These are phyloP conservation scores for Volucella inanis DNA, from an alignment of 2,888 invertebrate genomes.

Conservation along the genomic window DNA sequence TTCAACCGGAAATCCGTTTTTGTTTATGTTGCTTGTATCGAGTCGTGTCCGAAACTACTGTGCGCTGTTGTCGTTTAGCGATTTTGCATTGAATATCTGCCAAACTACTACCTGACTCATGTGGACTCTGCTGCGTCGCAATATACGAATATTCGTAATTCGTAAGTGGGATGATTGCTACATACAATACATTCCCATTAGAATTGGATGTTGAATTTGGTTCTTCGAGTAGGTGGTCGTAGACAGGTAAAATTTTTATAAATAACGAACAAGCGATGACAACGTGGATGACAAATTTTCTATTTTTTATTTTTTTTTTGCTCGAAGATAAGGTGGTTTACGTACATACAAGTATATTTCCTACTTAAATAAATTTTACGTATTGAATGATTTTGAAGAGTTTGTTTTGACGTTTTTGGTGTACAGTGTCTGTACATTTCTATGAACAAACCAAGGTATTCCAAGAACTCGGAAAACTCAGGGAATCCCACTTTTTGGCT, in stretches of 20 bases:
- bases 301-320: not conserved
- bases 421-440: too few relatives aligned
- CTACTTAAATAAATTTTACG: too few relatives aligned
- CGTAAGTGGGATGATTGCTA: conserved; percentile 29
- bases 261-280: conserved; percentile 51
- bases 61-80: conserved; percentile 6
- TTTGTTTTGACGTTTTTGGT: too few relatives aligned
- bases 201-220: conserved; percentile 44
- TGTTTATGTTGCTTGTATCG: not conserved
- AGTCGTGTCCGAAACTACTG: not conserved
- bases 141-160: not conserved
- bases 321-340: not conserved
- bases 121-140: conserved; percentile 41
- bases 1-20: conserved; percentile 40
- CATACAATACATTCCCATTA: conserved; percentile 38
- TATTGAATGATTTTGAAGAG: too few relatives aligned
- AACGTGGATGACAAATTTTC: conserved; percentile 37
- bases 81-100: conserved; percentile 65
- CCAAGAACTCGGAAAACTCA: too few relatives aligned
- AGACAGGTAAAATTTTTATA: conserved; percentile 62
- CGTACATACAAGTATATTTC: too few relatives aligned
- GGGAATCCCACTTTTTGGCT: too few relatives aligned
- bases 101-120: conserved; percentile 64
- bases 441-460: too few relatives aligned
- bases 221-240: conserved; percentile 63